Conservation (phyloP, 2,113 vertebrate species). For the Oreotragus oreotragus region DNA sequence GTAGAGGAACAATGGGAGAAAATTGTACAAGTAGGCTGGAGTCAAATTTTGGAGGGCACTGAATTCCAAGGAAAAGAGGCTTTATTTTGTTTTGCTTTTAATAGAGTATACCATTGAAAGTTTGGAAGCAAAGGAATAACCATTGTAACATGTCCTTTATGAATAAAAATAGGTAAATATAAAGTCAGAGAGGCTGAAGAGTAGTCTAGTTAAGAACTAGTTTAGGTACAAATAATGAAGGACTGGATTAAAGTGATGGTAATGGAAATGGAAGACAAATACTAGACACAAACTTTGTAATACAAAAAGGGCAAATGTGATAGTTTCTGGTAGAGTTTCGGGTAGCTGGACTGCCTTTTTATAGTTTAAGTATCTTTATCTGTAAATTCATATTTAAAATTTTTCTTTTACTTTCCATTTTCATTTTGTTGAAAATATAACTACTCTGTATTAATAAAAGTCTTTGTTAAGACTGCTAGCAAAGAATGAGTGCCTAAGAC, state of each 20-base stretch:
- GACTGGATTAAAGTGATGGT: not conserved
- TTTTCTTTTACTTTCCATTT: not conserved
- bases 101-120: not conserved
- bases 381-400: not conserved
- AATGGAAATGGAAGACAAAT: not conserved
- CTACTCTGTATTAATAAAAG: not conserved
- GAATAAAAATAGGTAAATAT: not conserved
- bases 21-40: not conserved
- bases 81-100: slow-evolving; percentile 33
- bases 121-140: not conserved
- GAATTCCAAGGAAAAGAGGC: not conserved
- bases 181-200: not conserved
- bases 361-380: not conserved
- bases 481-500: not conserved
- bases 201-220: not conserved
- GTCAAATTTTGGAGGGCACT: not conserved
- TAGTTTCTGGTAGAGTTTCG: not conserved
- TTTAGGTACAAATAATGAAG: not conserved
- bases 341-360: not conserved
- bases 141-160: not conserved
- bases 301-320: not conserved
- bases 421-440: slow-evolving; percentile 12
- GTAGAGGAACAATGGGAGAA: not conserved
- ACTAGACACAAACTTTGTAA: not conserved
- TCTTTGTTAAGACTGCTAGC: not conserved